Percentiles rank a stretch among this genome's conserved stretches.
These are phyloP conservation scores for Tapera naevia DNA, from an alignment of 2,797 vertebrate genomes.

Conservation along the genomic window DNA sequence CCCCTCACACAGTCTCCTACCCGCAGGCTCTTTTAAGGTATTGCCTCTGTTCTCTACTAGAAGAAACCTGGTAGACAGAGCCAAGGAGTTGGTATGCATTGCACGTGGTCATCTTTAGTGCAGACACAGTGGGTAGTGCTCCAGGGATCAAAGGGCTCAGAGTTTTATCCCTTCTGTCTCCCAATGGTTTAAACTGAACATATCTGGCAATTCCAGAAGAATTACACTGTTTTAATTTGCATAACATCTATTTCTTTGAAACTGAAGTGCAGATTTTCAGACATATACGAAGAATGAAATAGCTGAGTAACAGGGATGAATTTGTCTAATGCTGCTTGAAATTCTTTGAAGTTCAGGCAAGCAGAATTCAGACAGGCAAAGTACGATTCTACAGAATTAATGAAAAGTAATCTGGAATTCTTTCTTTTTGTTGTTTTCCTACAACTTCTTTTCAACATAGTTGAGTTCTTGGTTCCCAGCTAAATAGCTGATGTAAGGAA, in stretches of 20 bases:
- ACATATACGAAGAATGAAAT: neutral
- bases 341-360: constrained; percentile 37
- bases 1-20: neutral
- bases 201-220: neutral
- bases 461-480: neutral
- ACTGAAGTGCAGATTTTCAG: neutral
- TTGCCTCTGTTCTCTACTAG: neutral
- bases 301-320: constrained; percentile 33
- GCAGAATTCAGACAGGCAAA: neutral
- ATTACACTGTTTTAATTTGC: constrained; percentile 18
- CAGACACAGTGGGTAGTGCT: neutral
- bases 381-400: neutral
- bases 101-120: neutral
- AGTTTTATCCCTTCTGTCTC: neutral
- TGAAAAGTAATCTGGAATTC: neutral
- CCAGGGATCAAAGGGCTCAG: neutral
- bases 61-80: neutral
- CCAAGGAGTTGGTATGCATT: neutral
- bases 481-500: neutral
- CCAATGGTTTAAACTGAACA: neutral
- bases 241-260: neutral
- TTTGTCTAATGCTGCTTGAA: constrained; percentile 4
- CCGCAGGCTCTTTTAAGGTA: neutral
- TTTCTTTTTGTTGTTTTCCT: neutral
- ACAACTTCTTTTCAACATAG: neutral